Base-by-base conservation (phyloP, 2,113 vertebrate species). In the Austrofundulus limnaeus region DNA sequence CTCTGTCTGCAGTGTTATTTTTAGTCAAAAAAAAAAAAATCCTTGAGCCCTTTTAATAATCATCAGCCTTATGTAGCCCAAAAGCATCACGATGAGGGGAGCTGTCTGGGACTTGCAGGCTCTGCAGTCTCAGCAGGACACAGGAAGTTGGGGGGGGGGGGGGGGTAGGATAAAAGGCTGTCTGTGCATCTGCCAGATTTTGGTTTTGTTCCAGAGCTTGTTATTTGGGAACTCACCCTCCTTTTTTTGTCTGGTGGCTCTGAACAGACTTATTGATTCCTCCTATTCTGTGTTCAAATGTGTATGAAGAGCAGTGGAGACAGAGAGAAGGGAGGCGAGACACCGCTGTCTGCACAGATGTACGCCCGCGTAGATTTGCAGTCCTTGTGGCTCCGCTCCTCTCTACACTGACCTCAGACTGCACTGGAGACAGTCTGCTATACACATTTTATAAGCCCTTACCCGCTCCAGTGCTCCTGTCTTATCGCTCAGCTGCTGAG, bases 261-360 rank as follows among this genome's bases (percentile, higher is more conserved):
- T 66, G 55, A 47, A 59, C 71, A 74, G 79, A 80, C 48, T 54
- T 92, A 94, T 93, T 88, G 94, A 95, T 94, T 92, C 79, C 78
- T 82, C 37, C 88, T 85, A 86, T 90, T 88, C 84, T 77, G 56
- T 68, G 62, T 75, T 80, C 72, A 72, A 80, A 75, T 80, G 80
- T 78, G 70, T 72, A 76, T 48, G 77, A 75, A 64, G 73, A 79
- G 80, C 55, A 61, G 80, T 67, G 77, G 83, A 77, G 83, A 90
- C 72, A 41, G 77, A 38, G 55, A 53, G 64, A 71, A 58, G 80
- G 84, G 88, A 87, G 86, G 85, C 77, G 74, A 91, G 91, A 93
- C 92, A 83, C 90, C 87, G 83, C 91, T 91, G 93, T 92, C 92
- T 92, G 72, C 91, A 78, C 66, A 72, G 80, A 84, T 52, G 31